Percentiles rank a stretch among this genome's conserved stretches.
Conservation (phyloP, 2,113 vertebrate species). For the Perca schrenkii region DNA sequence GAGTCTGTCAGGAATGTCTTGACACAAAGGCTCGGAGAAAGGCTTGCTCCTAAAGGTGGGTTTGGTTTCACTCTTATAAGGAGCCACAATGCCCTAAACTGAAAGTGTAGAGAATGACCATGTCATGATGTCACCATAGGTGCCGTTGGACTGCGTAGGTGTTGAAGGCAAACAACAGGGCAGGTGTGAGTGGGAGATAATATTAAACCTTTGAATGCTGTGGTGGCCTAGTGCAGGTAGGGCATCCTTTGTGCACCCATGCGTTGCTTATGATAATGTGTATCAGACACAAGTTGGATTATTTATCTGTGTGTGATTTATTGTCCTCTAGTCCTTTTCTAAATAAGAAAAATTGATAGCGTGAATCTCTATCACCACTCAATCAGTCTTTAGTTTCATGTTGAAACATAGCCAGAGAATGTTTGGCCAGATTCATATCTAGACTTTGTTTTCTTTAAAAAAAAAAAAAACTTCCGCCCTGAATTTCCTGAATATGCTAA, state of each 20-base stretch:
- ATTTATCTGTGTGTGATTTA: not conserved
- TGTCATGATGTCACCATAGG: constrained; percentile 75
- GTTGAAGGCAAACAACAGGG: constrained; percentile 63
- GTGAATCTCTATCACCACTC: constrained; percentile 14
- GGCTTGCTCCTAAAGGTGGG: constrained; percentile 61
- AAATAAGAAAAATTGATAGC: not conserved
- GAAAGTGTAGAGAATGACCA: constrained; percentile 40
- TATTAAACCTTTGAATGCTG: constrained; percentile 3
- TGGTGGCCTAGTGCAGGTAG: constrained; percentile 22
- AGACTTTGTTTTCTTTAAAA: constrained; percentile 25
- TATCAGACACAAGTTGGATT: not conserved
- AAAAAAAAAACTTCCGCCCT: not conserved
- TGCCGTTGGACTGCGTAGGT: constrained; percentile 33
- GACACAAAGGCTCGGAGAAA: constrained; percentile 72
- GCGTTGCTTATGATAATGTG: constrained; percentile 2
- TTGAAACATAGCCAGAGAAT: constrained; percentile 49
- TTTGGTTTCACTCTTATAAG: constrained; percentile 75
- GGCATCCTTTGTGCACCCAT: constrained; percentile 23
- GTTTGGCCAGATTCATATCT: constrained; percentile 36
- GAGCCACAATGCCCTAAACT: constrained; percentile 56
- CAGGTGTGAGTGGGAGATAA: constrained; percentile 61
- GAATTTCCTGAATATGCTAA: constrained; percentile 30
- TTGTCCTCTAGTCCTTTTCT: not conserved
- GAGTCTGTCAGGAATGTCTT: constrained; percentile 70
- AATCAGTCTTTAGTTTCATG: constrained; percentile 44